phyloP scores from a whole-genome alignment of 2,888 invertebrate genomes.

The Drosophila mimetica region DNA sequence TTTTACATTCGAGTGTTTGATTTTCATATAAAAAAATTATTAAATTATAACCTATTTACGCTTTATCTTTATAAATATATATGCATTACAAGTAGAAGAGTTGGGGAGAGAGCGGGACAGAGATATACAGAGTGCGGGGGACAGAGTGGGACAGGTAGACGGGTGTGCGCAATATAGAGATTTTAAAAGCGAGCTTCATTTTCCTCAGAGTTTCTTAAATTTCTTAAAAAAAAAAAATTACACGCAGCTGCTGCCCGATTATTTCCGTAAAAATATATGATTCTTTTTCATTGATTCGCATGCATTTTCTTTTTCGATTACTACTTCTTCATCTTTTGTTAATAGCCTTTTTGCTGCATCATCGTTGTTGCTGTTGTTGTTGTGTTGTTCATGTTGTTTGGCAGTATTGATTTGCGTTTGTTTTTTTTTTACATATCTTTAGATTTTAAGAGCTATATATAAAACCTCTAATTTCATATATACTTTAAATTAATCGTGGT shows the following conservation, averaged over 20 bases:
- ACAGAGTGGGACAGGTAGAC: constrained; percentile 30
- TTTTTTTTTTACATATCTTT: constrained; percentile 11
- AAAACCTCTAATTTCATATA: constrained; percentile 12
- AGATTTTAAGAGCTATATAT: constrained; percentile 26
- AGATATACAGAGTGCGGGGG: constrained; percentile 33
- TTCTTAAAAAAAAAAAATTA: constrained; percentile 20
- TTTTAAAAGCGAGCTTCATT: constrained; percentile 27
- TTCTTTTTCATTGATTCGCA: constrained; percentile 14
- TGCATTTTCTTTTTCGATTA: constrained; percentile 22
- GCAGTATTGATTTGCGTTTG: constrained; percentile 41
- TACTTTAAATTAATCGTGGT: constrained; percentile 36
- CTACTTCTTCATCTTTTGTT: constrained; percentile 9
- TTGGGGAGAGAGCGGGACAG: constrained; percentile 23
- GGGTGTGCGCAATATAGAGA: constrained; percentile 20
- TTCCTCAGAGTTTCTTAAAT: constrained; percentile 8
- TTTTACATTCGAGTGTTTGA: constrained; percentile 55
- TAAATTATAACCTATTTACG: constrained; percentile 69
- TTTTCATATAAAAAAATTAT: constrained; percentile 42
- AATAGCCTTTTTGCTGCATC: constrained; percentile 68
- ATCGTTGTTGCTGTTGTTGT: constrained; percentile 23
- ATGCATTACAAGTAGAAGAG: constrained; percentile 50
- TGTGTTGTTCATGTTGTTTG: constrained; percentile 38
- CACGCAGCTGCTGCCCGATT: constrained; percentile 30
- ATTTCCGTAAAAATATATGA: not conserved
- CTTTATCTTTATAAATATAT: constrained; percentile 42